Evolutionary conservation across 1,140 invertebrate species (phyloP), one percentile per base, ranked within the genome.

Genomic region (Triops longicaudatus): DNA sequence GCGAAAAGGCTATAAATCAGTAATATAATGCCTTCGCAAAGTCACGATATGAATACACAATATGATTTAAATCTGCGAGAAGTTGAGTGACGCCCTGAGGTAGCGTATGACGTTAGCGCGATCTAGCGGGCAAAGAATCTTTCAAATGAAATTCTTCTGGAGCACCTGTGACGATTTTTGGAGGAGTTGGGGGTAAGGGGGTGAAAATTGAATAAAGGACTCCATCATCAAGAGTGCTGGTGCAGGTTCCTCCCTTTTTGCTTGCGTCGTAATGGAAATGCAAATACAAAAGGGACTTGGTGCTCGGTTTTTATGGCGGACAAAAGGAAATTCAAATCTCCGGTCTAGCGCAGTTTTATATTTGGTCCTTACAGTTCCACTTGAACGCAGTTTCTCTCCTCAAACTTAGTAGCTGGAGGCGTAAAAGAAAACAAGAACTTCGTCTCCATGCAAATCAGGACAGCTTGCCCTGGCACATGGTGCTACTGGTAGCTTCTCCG

Each of bases 381-480:
- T 63, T 4, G 31, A 37, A 37, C 31, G 31, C 31, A 37, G 50
- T 63, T 63, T 63, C 44, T 63, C 22, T 63, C 14, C 44, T 63
- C 14, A 22, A n/a, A 14, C 50, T 22, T 22, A 63, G 50, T 22
- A 63, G 50, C 50, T 63, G 17, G 22, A 63, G 50, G 50, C 50
- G 31, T 22, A 63, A 63, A 63, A 63, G 50, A 5, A 63, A 63
- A 63, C 50, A 63, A 63, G 50, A 37, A 22, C 50, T 63, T 63
- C n/a, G 50, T 63, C 50, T 63, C 50, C 50, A 63, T 63, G 50
- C 50, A 63, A 63, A 63, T 63, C 50, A 63, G 50, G 31, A 17
- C 7, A 63, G 50, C 50, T 63, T 63, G 17, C 50, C 50, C 14
- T 17, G 17, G 50, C 50, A 63, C 50, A 63, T 63, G 50, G 50